Evolutionary conservation across 1,140 invertebrate species (phyloP).

Genomic region (Brachionus rubens): DNA sequence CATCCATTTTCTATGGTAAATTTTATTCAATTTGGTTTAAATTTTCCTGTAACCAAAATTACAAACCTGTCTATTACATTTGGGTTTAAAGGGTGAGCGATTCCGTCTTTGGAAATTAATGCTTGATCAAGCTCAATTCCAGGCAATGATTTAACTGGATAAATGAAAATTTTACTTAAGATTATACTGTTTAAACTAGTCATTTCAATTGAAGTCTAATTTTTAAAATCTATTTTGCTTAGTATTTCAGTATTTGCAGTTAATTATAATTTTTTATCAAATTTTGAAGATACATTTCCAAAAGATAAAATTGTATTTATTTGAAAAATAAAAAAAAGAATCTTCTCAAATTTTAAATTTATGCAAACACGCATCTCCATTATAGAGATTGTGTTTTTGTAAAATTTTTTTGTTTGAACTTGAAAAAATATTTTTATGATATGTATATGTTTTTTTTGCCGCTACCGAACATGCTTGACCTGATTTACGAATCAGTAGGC

Average conservation of each 20-base stretch:
- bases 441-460: too few relatives aligned
- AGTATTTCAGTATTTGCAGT: neutral
- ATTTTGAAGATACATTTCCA: too few relatives aligned
- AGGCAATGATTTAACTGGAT: conserved; percentile 27
- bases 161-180: conserved; percentile 33
- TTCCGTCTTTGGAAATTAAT: neutral
- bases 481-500: too few relatives aligned
- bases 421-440: too few relatives aligned
- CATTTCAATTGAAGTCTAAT: neutral
- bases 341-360: too few relatives aligned
- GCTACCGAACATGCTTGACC: too few relatives aligned
- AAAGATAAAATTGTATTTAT: too few relatives aligned
- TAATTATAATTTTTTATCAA: too few relatives aligned
- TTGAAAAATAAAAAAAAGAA: too few relatives aligned
- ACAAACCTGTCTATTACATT: conserved; percentile 11
- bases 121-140: conserved; percentile 34
- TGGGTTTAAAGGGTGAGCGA: neutral
- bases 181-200: neutral
- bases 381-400: too few relatives aligned
- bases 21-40: neutral
- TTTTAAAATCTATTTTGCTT: neutral
- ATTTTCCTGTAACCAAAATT: neutral
- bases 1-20: conserved; percentile 42
- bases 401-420: too few relatives aligned
- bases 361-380: too few relatives aligned